Base-by-base conservation (phyloP, 2,888 invertebrate species). In the Himalopsyche anomala region DNA sequence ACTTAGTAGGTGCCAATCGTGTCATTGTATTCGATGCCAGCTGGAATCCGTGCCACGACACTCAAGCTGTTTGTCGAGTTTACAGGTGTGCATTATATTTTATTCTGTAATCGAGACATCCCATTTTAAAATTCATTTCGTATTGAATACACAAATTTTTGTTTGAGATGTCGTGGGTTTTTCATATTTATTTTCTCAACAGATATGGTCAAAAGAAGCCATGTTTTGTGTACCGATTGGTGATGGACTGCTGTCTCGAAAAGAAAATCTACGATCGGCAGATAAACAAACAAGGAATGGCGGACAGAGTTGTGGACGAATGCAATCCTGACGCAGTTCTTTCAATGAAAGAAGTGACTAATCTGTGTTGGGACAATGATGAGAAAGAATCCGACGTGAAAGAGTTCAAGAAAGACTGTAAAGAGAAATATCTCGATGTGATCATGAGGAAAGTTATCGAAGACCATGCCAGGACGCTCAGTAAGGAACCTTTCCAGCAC, bases 1-100 rank as follows among this genome's bases (percentile, higher is more conserved):
- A 99, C 93, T 94, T 99, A 88, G 97, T 99, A 36, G 99, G 99
- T 19, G 99, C 99, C 0, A 99, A 99, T 92, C 94, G 99, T 54
- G 99, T 99, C 6, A 96, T 99, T 74, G 98, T 99, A 82, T 96
- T 99, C 90, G 99, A 99, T 91, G 99, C 99, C 17, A 98, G 98
- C 62, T 99, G 99, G 99, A 99, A 99, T 93, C 99, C 99, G 1
- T 99, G 99, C 90, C 99, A 99, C 90, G 99, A 99, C 91, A 98
- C 98, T 0, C 98, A 98, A 93, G 99, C 99, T 51, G 99, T 99
- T 17, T 99, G 99, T 91, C 94, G 99, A 89, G 98, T 99, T 69
- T 98, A 98, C 91, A 94, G 97, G 94, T 92, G 86, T 51, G 19
- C 28, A 17, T 42, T 45, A 9, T 45, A 45, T 45, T 45, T 45